Conservation (phyloP, 2,888 invertebrate genomes). For the Girardia tigrina region DNA sequence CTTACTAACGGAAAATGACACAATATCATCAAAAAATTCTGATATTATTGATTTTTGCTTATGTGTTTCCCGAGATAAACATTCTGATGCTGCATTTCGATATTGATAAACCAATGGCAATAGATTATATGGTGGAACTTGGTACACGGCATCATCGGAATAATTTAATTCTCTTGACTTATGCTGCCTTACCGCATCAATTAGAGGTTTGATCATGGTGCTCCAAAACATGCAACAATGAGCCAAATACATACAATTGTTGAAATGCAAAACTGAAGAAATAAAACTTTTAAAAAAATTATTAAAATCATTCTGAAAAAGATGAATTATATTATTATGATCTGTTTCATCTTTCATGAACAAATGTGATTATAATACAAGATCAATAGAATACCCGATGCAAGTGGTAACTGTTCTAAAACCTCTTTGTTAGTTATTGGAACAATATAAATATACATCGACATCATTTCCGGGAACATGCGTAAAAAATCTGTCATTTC, state of each 20-base stretch:
- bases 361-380: no score
- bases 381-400: not conserved
- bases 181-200: not conserved
- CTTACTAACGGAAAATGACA: not conserved
- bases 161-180: not conserved
- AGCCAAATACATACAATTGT: slow-evolving; percentile 18
- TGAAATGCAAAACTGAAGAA: not conserved
- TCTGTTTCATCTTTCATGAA: no score
- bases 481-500: not conserved
- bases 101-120: not conserved
- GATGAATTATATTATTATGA: no score
- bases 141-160: not conserved
- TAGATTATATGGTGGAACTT: not conserved
- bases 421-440: not conserved
- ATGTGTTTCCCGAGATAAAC: not conserved
- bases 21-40: not conserved
- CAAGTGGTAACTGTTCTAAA: not conserved
- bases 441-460: not conserved
- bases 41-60: not conserved
- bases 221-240: not conserved
- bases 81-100: not conserved
- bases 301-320: no score
- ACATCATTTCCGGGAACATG: not conserved
- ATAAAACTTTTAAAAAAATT: no score
- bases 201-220: not conserved